These are phyloP conservation scores for Calliopsis andreniformis DNA, from an alignment of 1,140 invertebrate genomes.

Conservation along the genomic window DNA sequence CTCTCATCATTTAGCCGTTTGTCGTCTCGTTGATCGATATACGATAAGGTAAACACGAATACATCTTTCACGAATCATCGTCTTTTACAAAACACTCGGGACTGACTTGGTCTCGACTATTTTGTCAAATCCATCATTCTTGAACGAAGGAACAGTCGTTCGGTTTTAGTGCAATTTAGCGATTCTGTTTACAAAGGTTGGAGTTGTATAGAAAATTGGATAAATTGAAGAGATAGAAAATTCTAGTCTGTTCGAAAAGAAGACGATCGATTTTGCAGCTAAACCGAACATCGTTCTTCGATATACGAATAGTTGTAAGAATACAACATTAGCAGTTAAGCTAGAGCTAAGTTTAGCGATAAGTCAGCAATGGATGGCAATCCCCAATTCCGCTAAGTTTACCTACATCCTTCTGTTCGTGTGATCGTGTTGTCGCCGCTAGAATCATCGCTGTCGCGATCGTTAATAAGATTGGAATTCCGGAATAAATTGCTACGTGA, in stretches of 20 bases:
- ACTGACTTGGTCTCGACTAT: not conserved
- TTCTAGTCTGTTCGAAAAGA: no score
- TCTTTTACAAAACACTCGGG: slow-evolving; percentile 18
- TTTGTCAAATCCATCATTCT: no score
- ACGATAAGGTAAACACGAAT: slow-evolving; percentile 46
- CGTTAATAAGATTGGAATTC: not conserved
- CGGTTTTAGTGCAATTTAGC: slow-evolving; percentile 10
- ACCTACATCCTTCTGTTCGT: slow-evolving; percentile 2
- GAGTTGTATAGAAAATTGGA: no score
- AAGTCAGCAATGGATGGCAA: slow-evolving; percentile 62
- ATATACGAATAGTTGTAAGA: slow-evolving; percentile 50
- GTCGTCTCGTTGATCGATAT: slow-evolving; percentile 47
- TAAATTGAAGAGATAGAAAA: no score
- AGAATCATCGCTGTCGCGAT: slow-evolving; percentile 14
- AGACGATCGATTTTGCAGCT: no score
- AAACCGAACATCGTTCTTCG: slow-evolving; percentile 34
- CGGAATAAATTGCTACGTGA: slow-evolving; percentile 29
- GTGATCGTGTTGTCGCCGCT: not conserved
- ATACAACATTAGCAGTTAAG: slow-evolving; percentile 56
- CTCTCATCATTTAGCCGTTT: slow-evolving; percentile 31
- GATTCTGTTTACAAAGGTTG: not conserved
- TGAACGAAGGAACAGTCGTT: slow-evolving; percentile 2
- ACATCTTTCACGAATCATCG: slow-evolving; percentile 23
- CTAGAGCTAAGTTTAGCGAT: slow-evolving; percentile 64
- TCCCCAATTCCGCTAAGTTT: slow-evolving; percentile 58